Percentiles rank a stretch among this genome's conserved stretches.
phyloP scores from a whole-genome alignment of 2,888 invertebrate species.

The Cheilosia scutellata region DNA sequence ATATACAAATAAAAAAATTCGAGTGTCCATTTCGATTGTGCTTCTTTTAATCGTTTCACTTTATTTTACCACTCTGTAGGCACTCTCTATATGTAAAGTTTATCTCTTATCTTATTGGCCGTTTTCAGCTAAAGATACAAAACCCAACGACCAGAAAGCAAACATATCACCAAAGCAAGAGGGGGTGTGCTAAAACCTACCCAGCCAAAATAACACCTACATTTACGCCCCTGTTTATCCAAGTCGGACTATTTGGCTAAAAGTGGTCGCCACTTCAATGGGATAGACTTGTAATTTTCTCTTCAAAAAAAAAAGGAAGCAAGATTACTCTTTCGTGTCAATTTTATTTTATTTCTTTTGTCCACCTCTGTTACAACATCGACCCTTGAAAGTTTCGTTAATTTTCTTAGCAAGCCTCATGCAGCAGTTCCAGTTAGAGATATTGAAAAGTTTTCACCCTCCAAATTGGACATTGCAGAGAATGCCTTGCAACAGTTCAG shows the following conservation, averaged over 20 bases:
- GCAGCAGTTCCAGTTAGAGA: background rate
- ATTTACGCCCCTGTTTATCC: background rate
- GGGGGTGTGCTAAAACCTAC: too few relatives aligned
- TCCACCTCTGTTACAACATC: slow-evolving; percentile 45
- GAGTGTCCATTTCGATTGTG: too few relatives aligned
- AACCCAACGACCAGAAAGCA: too few relatives aligned
- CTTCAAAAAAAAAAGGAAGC: background rate
- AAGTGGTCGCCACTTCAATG: background rate
- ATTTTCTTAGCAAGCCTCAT: slow-evolving; percentile 25
- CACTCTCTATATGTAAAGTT: too few relatives aligned
- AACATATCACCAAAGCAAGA: too few relatives aligned
- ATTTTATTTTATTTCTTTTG: slow-evolving; percentile 45
- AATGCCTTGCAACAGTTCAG: slow-evolving; percentile 10
- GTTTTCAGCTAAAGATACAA: too few relatives aligned
- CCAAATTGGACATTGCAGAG: background rate
- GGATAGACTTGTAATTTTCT: slow-evolving; percentile 6
- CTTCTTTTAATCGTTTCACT: too few relatives aligned
- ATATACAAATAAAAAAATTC: too few relatives aligned
- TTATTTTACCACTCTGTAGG: too few relatives aligned
- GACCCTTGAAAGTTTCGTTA: slow-evolving; percentile 42
- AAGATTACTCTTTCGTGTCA: slow-evolving; percentile 53
- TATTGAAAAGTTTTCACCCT: slow-evolving; percentile 19
- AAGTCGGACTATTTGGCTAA: slow-evolving; percentile 4
- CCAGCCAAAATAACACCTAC: too few relatives aligned
- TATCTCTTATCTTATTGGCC: too few relatives aligned